These are phyloP conservation scores for Drosophila grimshawi DNA, from an alignment of 1,140 invertebrate genomes.

Conservation along the genomic window DNA sequence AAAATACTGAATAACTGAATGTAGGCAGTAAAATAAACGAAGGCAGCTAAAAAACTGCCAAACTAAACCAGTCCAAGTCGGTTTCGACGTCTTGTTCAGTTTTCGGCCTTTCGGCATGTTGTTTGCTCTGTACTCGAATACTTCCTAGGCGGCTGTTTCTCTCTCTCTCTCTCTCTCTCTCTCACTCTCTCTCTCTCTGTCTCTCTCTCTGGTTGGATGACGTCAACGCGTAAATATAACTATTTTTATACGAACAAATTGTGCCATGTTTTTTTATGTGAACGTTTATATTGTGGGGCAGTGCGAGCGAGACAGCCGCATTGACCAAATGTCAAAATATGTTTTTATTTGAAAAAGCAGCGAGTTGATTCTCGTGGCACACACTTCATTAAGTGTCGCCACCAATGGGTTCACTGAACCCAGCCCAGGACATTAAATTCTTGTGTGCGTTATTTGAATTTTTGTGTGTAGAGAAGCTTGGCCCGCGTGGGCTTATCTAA, in stretches of 20 bases:
- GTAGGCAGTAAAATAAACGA: constrained; percentile 6
- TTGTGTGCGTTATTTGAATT: neutral
- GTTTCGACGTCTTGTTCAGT: constrained; percentile 16
- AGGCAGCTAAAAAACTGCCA: neutral
- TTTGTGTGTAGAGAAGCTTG: too few species aligned
- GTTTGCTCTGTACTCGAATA: constrained; percentile 29
- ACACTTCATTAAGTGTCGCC: constrained; percentile 20
- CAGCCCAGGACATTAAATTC: constrained; percentile 18
- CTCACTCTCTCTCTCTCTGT: too few species aligned
- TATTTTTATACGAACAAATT: constrained; percentile 67
- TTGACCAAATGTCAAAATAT: constrained; percentile 28
- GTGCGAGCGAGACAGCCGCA: constrained; percentile 8
- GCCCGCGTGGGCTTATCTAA: constrained; percentile 10
- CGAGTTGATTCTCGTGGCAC: constrained; percentile 19
- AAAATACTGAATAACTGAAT: neutral
- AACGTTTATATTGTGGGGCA: constrained; percentile 38
- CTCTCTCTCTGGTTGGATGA: constrained; percentile 39
- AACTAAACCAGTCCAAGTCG: constrained; percentile 64
- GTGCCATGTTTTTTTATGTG: constrained; percentile 50
- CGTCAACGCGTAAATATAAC: constrained; percentile 75
- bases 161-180: too few species aligned
- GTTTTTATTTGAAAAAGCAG: constrained; percentile 20
- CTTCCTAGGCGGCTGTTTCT: constrained; percentile 44
- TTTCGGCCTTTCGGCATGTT: constrained; percentile 16
- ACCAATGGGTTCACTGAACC: constrained; percentile 10